Evolutionary conservation across 1,140 invertebrate genomes (phyloP), one percentile per base, ranked within the genome.

Genomic region (Formica exsecta): DNA sequence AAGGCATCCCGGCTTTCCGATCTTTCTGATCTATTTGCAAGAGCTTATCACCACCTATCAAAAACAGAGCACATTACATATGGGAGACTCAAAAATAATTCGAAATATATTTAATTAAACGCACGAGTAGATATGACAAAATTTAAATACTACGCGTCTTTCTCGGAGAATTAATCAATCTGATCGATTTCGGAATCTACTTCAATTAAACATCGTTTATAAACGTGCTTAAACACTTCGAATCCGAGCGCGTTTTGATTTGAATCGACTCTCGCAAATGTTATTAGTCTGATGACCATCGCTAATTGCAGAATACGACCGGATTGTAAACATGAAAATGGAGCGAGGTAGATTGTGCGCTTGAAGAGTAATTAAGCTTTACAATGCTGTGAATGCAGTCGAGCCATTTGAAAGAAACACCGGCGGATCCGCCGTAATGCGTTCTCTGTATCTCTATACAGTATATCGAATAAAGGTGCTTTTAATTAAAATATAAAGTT

Each of bases 231-330:
- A 5, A 70, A 16, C n/a, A 29, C 22, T 57, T 59, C 32, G 9
- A 36, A 41, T 51, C 22, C 77, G 66, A 36, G n/a, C 22, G 38
- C 36, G 25, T 61, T 61, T 36, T 48, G 54, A 83, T 79, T 79
- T 65, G 61, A 19, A 61, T 81, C 59, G 66, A 22, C 19, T 44
- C 36, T 48, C 54, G 36, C 65, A 54, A 70, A 57, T 41, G 77
- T 80, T 71, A 80, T 80, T 70, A 70, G 61, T 44, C 61, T 11
- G 51, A 66, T 59, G 77, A 80, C 48, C 65, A 44, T 57, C 57
- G 54, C 68, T 73, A 83, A 81, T 73, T 61, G 66, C 79, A 61
- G 48, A 65, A 59, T 44, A 54, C 51, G 25, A 68, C 51, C 8
- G 51, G 25, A 73, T 38, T 22, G 79, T 41, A 80, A 80, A 80